Evolutionary conservation across 2,113 vertebrate species (phyloP).

Genomic region (Odocoileus virginianus): DNA sequence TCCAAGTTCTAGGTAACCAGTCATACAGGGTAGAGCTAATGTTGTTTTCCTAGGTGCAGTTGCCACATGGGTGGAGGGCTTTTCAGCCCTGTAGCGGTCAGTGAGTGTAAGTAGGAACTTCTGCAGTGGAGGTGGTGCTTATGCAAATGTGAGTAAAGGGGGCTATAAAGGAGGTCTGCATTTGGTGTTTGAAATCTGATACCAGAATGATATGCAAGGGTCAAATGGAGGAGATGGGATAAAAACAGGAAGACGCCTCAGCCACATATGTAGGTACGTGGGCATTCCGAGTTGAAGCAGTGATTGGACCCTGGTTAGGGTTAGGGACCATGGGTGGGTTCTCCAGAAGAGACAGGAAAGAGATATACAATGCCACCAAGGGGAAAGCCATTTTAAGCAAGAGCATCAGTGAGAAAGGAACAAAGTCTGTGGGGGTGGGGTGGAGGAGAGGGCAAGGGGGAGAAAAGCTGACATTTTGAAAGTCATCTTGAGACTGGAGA

Average conservation of each 20-base stretch:
- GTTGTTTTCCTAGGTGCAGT: not conserved
- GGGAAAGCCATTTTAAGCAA: not conserved
- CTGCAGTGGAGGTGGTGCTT: not conserved
- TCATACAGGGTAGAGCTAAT: not conserved
- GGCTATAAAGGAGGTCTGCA: not conserved
- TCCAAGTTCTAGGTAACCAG: not conserved
- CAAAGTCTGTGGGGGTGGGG: not conserved
- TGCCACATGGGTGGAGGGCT: not conserved
- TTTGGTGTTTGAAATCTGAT: not conserved
- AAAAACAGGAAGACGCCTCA: not conserved
- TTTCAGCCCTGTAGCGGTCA: not conserved
- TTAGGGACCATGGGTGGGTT: not conserved
- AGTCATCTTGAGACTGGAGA: not conserved
- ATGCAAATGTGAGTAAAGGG: not conserved
- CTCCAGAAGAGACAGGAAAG: not conserved
- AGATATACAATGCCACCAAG: not conserved
- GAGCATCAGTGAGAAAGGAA: not conserved
- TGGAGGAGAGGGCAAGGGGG: fast-evolving
- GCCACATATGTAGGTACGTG: too few relatives aligned
- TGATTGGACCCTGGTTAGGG: not conserved
- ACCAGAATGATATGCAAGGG: not conserved
- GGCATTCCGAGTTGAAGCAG: not conserved
- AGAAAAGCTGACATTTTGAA: not conserved
- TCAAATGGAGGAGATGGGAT: not conserved
- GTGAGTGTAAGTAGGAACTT: not conserved